Conservation (phyloP, 1,140 invertebrate species). For the Diuraphis noxia region DNA sequence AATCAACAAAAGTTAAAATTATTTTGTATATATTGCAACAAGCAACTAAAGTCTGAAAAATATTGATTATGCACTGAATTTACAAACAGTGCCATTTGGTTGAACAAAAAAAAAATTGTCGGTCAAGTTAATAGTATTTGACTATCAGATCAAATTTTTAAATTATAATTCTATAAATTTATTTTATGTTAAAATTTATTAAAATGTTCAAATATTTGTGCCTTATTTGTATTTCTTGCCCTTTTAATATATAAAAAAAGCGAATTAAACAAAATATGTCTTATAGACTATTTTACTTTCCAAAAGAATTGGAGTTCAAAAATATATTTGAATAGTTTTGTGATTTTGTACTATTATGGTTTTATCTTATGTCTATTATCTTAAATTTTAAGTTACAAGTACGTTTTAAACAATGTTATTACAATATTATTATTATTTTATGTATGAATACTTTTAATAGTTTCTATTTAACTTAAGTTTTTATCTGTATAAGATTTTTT, state of each 20-base stretch:
- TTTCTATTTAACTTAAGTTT: constrained; percentile 41
- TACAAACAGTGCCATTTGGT: constrained; percentile 1
- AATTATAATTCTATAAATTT: neutral
- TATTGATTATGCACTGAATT: neutral
- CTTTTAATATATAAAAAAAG: neutral
- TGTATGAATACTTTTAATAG: constrained; percentile 30
- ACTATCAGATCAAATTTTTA: neutral
- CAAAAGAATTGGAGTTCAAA: neutral
- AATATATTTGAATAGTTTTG: constrained; percentile 1
- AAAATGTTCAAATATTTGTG: constrained; percentile 18
- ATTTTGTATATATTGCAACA: neutral
- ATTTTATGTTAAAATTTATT: neutral
- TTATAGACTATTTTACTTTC: neutral
- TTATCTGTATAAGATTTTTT: neutral
- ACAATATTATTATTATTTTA: constrained; percentile 34
- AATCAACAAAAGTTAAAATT: neutral
- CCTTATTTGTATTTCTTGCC: constrained; percentile 32
- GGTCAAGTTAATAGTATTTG: neutral
- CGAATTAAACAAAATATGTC: neutral
- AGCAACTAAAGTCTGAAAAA: constrained; percentile 16
- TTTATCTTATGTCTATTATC: constrained; percentile 4
- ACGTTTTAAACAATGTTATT: constrained; percentile 33
- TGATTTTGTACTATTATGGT: neutral
- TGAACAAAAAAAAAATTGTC: constrained; percentile 1
- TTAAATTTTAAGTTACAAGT: constrained; percentile 26